Percentiles rank a stretch among this genome's conserved stretches.
These are phyloP conservation scores for Kradibia gibbosae DNA, from an alignment of 1,140 invertebrate species.

Conservation along the genomic window DNA sequence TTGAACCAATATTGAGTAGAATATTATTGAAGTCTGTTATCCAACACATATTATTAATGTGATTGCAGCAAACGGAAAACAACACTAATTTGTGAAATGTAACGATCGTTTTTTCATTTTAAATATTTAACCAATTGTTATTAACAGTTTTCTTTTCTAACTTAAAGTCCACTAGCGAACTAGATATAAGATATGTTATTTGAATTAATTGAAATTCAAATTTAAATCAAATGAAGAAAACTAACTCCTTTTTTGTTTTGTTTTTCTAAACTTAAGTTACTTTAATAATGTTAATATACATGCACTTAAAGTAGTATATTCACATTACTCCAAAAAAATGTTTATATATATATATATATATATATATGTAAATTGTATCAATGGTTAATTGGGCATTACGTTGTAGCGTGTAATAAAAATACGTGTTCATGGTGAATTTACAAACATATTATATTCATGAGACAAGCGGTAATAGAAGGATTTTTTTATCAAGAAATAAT, in stretches of 20 bases:
- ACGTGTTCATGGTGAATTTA: neutral
- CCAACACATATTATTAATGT: neutral
- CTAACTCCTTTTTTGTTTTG: neutral
- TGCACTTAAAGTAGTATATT: constrained; percentile 26
- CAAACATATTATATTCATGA: constrained; percentile 2
- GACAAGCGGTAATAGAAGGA: constrained; percentile 10
- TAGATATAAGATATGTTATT: constrained; percentile 6
- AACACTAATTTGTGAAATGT: neutral
- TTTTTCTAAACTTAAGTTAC: neutral
- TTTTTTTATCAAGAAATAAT: neutral
- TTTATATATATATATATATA: too few species aligned
- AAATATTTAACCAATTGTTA: neutral
- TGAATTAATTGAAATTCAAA: neutral
- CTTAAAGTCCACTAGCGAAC: neutral
- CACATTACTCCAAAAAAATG: constrained; percentile 41
- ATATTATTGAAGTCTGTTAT: constrained; percentile 6
- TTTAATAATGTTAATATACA: neutral
- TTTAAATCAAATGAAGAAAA: constrained; percentile 12
- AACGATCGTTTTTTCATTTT: neutral
- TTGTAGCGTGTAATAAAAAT: neutral
- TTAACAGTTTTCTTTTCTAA: neutral
- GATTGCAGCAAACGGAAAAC: neutral
- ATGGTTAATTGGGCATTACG: constrained; percentile 36
- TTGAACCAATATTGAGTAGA: constrained; percentile 5
- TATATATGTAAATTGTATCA: neutral